Evolutionary conservation across 1,140 invertebrate species (phyloP), one percentile per base, ranked within the genome.

Genomic region (Cydia fagiglandana): DNA sequence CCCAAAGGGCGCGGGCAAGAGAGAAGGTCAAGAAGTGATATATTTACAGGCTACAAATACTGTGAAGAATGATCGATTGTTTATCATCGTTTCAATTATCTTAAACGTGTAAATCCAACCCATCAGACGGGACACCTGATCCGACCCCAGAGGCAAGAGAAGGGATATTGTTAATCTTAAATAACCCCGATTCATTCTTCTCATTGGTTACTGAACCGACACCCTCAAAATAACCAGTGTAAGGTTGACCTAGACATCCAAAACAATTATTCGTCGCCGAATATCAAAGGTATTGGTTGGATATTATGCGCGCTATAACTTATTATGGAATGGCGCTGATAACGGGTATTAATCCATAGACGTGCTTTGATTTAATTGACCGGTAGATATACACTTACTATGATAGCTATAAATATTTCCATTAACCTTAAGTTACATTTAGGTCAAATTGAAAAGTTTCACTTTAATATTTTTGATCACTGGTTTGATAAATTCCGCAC

Each of bases 101-200:
- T 68, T 34, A 12, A 34, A 68, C 64, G 28, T 68, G 30, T n/a
- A 38, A 38, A 70, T 38, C 28, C 38, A 41, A 70, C 34, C 66
- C 66, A 70, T 70, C 66, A 10, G 20, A 61, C 34, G 15, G 34
- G 30, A 38, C 15, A 38, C 34, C 34, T 34, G 66, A 70, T n/a
- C n/a, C 30, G 66, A 17, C 66, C 66, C 66, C 34, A 41, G 34
- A 20, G 66, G 15, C 64, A 34, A 13, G 30, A n/a, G 38, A 17
- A 41, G 30, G 34, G 66, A 70, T 70, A 38, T 70, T 70, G 66
- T 70, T 70, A 70, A 70, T 70, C 66, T 70, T 38, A 38, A 70
- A 70, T 38, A 70, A 70, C 30, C 66, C 66, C n/a, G 2, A 12
- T 61, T 61, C 24, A 9, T 24, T 61, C 56, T n/a, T 61, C 56